Evolutionary conservation across 2,797 vertebrate species (phyloP), one percentile per base, ranked within the genome.

Genomic region (Avahi laniger): DNA sequence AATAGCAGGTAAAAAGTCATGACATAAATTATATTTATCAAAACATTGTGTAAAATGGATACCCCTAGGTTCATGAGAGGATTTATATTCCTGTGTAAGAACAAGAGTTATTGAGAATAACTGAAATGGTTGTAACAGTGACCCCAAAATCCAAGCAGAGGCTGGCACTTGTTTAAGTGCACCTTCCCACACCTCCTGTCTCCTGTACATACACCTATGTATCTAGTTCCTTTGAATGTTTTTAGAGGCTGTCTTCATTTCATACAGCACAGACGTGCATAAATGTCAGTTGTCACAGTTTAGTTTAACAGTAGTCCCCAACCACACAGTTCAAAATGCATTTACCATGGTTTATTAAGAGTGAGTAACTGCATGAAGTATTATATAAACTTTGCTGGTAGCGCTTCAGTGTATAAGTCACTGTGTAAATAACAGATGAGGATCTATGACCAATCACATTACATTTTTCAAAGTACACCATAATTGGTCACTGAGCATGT

Each of bases 171-270:
- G 30, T 14, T 65, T 50, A 33, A 78, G 20, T 18, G 7, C 0
- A 2, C 15, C 2, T 41, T 28, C 17, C 2, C 13, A 26, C 1
- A 35, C 0, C 14, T 69, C 30, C 26, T n/a, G 4, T 26, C 5
- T 65, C 78, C 15, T 78, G 3, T 12, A 15, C 67, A 4, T 6
- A 65, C 2, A 0, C 72, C 4, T 33, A 18, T 11, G 17, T 28
- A 50, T 43, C 28, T 57, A 33, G 6, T 43, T 80, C 7, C 4
- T 57, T 20, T 28, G 4, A 33, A 11, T 43, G 1, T 30, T 87
- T 33, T 35, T 24, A 17, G 8, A 24, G 26, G 5, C 1, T 41
- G 5, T 41, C 14, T 4, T 26, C 8, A 30, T 22, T 63, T 84
- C 61, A 1, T 33, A 28, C 1, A 38, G 1, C 8, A 57, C 11